Percentiles rank a stretch among this genome's conserved stretches.
Evolutionary conservation across 2,888 invertebrate genomes (phyloP).

Genomic region (Leptinotarsa juncta): DNA sequence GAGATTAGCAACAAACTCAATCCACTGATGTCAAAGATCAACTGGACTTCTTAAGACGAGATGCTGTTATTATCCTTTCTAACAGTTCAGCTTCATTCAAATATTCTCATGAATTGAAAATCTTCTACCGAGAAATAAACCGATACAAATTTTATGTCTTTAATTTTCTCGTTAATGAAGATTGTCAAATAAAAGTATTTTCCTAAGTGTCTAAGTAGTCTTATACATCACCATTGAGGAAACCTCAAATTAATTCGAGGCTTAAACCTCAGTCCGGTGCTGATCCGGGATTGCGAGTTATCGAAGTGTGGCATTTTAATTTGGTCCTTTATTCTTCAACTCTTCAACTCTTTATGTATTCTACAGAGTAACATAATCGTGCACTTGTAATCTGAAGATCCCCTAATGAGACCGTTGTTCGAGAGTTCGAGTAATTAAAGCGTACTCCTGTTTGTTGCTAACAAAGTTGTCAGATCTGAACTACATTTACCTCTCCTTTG

Average conservation of each 20-base stretch:
- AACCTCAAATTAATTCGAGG: background rate
- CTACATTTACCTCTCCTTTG: conserved; percentile 54
- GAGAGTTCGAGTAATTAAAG: conserved; percentile 55
- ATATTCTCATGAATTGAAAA: too few species aligned
- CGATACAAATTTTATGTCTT: too few species aligned
- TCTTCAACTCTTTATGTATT: conserved; percentile 33
- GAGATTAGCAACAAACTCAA: too few species aligned
- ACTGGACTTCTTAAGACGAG: too few species aligned
- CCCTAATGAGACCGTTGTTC: conserved; percentile 59
- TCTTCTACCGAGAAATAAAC: too few species aligned
- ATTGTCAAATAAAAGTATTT: too few species aligned
- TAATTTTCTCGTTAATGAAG: too few species aligned
- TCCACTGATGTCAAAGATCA: too few species aligned
- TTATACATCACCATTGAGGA: background rate
- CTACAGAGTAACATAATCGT: conserved; percentile 56
- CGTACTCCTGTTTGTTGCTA: conserved; percentile 54
- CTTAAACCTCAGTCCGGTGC: background rate
- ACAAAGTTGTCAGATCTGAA: conserved; percentile 59
- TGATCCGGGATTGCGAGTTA: conserved; percentile 34
- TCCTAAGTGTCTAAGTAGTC: background rate
- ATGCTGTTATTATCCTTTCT: too few species aligned
- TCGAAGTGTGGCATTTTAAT: conserved; percentile 52
- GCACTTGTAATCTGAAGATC: conserved; percentile 57
- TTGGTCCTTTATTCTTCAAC: conserved; percentile 43
- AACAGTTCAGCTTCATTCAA: too few species aligned